A percentile compares a stretch with the other conserved stretches of the same genome.
These are phyloP conservation scores for Melanostoma mellinum DNA, from an alignment of 2,888 invertebrate genomes.

Conservation along the genomic window DNA sequence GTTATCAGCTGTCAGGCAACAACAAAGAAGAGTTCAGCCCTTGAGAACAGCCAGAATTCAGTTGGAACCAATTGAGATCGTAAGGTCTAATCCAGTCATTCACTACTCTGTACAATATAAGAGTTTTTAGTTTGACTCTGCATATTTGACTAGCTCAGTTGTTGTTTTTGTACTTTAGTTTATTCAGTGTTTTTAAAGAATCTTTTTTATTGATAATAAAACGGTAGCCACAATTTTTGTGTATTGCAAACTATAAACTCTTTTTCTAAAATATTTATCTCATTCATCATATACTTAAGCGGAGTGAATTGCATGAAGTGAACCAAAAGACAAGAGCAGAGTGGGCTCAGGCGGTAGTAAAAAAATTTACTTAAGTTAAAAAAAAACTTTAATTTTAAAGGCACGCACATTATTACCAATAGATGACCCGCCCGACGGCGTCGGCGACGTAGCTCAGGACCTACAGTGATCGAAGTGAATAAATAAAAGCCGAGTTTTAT, in stretches of 20 bases:
- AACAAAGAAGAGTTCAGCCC: constrained; percentile 19
- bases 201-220: background rate
- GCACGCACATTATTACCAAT: no score
- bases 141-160: background rate
- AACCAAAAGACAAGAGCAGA: no score
- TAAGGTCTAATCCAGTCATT: constrained; percentile 64
- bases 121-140: constrained; percentile 59
- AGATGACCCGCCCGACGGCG: no score
- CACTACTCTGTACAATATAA: constrained; percentile 67
- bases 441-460: no score
- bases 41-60: constrained; percentile 49
- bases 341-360: no score
- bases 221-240: background rate
- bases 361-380: no score
- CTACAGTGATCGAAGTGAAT: no score
- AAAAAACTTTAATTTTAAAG: no score
- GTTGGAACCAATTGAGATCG: constrained; percentile 51
- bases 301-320: no score
- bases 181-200: constrained; percentile 1
- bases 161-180: constrained; percentile 11
- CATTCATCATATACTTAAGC: no score
- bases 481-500: no score
- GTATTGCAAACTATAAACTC: constrained; percentile 2
- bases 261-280: no score
- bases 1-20: constrained; percentile 13